Conservation (phyloP, 2,113 vertebrate species). For the Alosa alosa region DNA sequence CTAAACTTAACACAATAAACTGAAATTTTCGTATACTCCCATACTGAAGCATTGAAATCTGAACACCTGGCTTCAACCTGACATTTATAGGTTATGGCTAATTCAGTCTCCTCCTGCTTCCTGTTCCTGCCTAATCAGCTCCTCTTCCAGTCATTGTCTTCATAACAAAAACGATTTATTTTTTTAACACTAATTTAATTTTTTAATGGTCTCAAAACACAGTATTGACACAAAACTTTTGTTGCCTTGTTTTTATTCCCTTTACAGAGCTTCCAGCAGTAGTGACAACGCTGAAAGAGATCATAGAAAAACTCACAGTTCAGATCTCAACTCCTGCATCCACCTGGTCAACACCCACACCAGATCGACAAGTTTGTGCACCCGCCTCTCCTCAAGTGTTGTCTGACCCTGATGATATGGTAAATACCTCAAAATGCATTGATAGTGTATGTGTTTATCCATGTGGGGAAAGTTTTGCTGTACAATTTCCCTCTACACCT, state of each 20-base stretch:
- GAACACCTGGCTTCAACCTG: too few species aligned
- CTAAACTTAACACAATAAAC: background rate
- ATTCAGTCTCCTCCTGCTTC: too few species aligned
- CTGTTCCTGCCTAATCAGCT: too few species aligned
- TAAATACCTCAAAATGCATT: slow-evolving; percentile 26
- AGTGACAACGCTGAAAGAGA: slow-evolving; percentile 27
- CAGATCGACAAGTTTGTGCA: background rate
- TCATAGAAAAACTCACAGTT: background rate
- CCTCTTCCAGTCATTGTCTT: too few species aligned
- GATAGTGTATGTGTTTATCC: background rate
- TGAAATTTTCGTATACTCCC: too few species aligned
- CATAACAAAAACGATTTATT: too few species aligned
- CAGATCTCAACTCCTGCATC: slow-evolving; percentile 6
- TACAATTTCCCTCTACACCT: too few species aligned
- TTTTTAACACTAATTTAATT: too few species aligned
- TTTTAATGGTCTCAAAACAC: background rate
- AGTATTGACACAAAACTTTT: background rate
- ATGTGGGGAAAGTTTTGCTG: too few species aligned
- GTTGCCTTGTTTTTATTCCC: slow-evolving; percentile 16
- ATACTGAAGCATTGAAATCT: too few species aligned
- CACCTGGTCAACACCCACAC: background rate
- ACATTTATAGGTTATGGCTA: too few species aligned
- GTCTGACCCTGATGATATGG: slow-evolving; percentile 30
- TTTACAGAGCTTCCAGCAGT: slow-evolving; percentile 31
- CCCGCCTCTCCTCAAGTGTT: slow-evolving; percentile 16